phyloP scores from a whole-genome alignment of 1,140 invertebrate species.

The Drosophila dunni region DNA sequence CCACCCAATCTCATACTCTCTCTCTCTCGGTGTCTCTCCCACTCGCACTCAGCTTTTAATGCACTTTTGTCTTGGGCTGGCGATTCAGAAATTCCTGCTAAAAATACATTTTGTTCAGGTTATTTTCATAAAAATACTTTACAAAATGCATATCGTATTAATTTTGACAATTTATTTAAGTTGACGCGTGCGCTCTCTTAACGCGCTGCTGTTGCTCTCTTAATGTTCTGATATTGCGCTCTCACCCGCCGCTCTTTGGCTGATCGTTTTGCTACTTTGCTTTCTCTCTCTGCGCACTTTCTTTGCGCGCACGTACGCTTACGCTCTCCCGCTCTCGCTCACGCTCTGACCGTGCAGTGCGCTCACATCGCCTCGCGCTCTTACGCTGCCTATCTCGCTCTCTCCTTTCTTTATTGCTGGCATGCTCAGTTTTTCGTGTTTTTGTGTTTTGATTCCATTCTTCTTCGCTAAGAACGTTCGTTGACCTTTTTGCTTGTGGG shows the following conservation, averaged over 20 bases:
- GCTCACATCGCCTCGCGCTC: slow-evolving; percentile 21
- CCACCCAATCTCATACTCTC: neutral
- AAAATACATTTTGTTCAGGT: slow-evolving; percentile 66
- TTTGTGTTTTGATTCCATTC: slow-evolving; percentile 84
- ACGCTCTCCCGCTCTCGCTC: slow-evolving; percentile 10
- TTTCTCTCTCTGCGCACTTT: slow-evolving; percentile 53
- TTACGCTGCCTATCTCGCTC: slow-evolving; percentile 8
- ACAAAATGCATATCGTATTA: slow-evolving; percentile 66
- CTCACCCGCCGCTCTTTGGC: slow-evolving; percentile 21
- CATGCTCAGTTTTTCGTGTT: slow-evolving; percentile 71
- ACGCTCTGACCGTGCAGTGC: slow-evolving; percentile 29
- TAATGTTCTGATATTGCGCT: slow-evolving; percentile 7
- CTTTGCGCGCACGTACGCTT: slow-evolving; percentile 23
- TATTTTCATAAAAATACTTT: slow-evolving; percentile 61
- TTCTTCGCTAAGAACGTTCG: slow-evolving; percentile 84
- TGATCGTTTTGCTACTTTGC: slow-evolving; percentile 31
- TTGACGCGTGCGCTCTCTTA: slow-evolving; percentile 1
- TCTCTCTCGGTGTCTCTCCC: neutral
- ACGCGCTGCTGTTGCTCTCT: neutral
- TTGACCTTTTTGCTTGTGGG: slow-evolving; percentile 77
- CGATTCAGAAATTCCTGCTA: slow-evolving; percentile 62
- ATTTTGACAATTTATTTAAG: slow-evolving; percentile 41
- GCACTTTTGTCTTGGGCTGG: slow-evolving; percentile 32
- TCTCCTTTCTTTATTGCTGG: slow-evolving; percentile 26
- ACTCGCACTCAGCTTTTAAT: slow-evolving; percentile 21